Evolutionary conservation across 64 coral and sea anemone species (phyloP).

Genomic region (Acropora tenuis): DNA sequence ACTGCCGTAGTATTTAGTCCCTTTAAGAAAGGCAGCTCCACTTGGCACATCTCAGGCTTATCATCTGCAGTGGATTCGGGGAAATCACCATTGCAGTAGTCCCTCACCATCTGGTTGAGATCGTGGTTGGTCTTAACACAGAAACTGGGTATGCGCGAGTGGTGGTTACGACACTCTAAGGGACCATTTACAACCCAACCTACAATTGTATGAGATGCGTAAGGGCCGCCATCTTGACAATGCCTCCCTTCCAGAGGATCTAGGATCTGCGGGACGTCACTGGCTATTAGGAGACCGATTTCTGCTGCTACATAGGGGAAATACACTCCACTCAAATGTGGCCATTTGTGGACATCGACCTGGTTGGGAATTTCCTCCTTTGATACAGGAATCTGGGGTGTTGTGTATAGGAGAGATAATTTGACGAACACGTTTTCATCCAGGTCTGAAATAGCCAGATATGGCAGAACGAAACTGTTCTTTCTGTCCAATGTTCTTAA

Average conservation of each 20-base stretch:
- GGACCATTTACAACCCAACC: constrained; percentile 70
- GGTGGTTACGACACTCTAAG: constrained; percentile 25
- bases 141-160: not conserved
- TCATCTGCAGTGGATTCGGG: not conserved
- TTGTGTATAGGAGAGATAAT: not conserved
- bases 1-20: not conserved
- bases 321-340: not conserved
- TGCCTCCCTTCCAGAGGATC: not conserved
- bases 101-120: constrained; percentile 34
- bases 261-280: constrained; percentile 35
- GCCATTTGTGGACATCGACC: not conserved
- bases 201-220: constrained; percentile 48
- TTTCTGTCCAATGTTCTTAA: not conserved
- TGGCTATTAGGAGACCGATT: not conserved
- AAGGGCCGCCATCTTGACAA: constrained; percentile 43
- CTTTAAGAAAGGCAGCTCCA: constrained; percentile 31
- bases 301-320: not conserved
- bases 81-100: constrained; percentile 27
- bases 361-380: not conserved
- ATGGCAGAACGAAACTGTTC: no score
- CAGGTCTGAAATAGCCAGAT: no score
- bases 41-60: not conserved
- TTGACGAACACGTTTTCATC: not conserved
- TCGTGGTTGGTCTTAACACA: not conserved
- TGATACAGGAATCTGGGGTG: not conserved